Evolutionary conservation across 2,113 vertebrate genomes (phyloP).

Genomic region (Pholis gunnellus): DNA sequence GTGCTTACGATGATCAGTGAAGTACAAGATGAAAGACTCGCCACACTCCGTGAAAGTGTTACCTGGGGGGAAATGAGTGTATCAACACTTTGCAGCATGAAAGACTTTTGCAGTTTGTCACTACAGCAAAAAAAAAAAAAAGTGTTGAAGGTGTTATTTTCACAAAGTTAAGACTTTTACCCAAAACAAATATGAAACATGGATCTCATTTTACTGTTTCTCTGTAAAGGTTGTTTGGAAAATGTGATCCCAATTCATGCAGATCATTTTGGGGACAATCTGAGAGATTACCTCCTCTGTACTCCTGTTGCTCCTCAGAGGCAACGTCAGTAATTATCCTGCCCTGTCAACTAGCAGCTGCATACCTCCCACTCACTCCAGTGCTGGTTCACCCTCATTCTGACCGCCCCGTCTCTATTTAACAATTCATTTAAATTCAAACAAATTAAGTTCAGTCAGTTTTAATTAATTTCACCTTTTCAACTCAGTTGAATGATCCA

Average conservation of each 20-base stretch:
- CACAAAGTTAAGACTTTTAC: background rate
- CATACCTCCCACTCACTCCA: too few relatives aligned
- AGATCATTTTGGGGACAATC: background rate
- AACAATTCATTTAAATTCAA: background rate
- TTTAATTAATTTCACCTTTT: background rate
- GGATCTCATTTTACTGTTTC: background rate
- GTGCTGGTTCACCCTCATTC: background rate
- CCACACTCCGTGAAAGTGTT: constrained; percentile 30
- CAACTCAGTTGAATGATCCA: background rate
- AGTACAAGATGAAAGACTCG: constrained; percentile 23
- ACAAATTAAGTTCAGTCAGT: background rate
- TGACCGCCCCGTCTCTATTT: background rate
- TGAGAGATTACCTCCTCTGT: background rate
- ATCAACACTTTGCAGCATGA: constrained; percentile 21
- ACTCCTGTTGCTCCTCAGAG: too few relatives aligned
- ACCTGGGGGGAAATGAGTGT: background rate
- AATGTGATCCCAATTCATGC: background rate
- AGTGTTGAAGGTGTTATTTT: background rate
- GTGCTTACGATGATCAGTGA: background rate
- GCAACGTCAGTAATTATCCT: too few relatives aligned
- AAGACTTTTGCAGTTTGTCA: background rate
- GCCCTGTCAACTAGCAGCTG: too few relatives aligned
- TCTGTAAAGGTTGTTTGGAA: background rate
- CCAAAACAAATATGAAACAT: background rate
- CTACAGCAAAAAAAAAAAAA: background rate